Percentiles rank a stretch among this genome's conserved stretches.
These are phyloP conservation scores for Eulemur rufifrons DNA, from an alignment of 2,113 vertebrate genomes.

Conservation along the genomic window DNA sequence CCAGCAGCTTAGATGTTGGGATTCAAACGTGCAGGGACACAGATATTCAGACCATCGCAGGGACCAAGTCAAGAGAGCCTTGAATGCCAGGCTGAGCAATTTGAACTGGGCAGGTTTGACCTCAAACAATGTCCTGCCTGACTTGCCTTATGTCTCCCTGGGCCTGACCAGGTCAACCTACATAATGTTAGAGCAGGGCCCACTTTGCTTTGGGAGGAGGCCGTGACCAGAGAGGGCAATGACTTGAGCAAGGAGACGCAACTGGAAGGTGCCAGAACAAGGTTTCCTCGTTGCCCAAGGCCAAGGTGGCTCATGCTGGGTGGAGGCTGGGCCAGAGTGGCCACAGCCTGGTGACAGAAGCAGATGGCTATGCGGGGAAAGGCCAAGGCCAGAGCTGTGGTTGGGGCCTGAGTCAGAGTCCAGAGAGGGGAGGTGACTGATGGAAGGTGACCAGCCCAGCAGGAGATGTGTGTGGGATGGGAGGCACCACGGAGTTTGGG, in stretches of 20 bases:
- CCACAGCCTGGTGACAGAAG: accelerated
- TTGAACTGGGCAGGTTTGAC: neutral
- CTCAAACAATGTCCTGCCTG: neutral
- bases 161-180: neutral
- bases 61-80: neutral
- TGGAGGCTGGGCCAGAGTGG: neutral
- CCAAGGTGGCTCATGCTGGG: neutral
- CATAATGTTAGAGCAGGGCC: neutral
- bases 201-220: neutral
- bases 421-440: neutral
- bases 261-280: neutral
- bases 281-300: neutral
- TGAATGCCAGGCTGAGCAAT: neutral
- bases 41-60: neutral
- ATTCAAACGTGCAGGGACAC: neutral
- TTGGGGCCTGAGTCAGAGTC: neutral
- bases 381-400: neutral
- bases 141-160: neutral
- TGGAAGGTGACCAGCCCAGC: neutral
- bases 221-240: neutral
- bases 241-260: too few relatives aligned
- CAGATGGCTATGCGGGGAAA: neutral
- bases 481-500: too few relatives aligned
- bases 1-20: neutral
- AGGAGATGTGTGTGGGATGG: accelerated